phyloP scores from a whole-genome alignment of 1,140 invertebrate species.

The Ceratina australensis region DNA sequence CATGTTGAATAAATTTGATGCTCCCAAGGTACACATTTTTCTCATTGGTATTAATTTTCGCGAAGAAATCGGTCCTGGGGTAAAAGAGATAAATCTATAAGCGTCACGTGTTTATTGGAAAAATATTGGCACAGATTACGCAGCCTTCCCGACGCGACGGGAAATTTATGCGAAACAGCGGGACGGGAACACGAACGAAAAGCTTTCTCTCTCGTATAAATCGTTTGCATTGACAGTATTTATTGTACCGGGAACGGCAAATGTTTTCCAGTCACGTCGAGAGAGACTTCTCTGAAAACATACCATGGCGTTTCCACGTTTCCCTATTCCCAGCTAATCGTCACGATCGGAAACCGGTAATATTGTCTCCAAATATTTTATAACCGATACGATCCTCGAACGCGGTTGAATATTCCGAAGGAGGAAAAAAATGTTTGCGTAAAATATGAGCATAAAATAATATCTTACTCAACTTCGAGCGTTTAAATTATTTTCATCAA shows the following conservation, averaged over 20 bases:
- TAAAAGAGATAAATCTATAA: background rate
- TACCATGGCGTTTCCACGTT: conserved; percentile 35
- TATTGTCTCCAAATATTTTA: conserved; percentile 41
- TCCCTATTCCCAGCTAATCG: conserved; percentile 29
- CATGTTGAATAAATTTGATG: no score
- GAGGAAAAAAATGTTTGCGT: background rate
- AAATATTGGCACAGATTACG: conserved; percentile 25
- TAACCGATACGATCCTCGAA: background rate
- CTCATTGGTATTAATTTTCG: no score
- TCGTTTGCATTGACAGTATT: conserved; percentile 59
- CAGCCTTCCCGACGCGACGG: background rate
- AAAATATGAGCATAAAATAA: background rate
- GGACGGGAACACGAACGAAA: conserved; percentile 36
- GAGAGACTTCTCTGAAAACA: conserved; percentile 43
- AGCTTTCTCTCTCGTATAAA: conserved; percentile 49
- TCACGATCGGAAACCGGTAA: conserved; percentile 37
- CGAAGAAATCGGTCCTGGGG: no score
- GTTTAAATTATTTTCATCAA: no score
- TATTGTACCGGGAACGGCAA: conserved; percentile 45
- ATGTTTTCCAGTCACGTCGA: conserved; percentile 55
- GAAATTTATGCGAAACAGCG: background rate
- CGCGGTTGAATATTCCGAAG: background rate
- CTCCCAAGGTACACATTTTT: no score
- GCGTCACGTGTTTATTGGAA: background rate
- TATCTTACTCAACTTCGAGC: no score